phyloP scores from a whole-genome alignment of 1,140 invertebrate species.

The Drosophila setifemur region DNA sequence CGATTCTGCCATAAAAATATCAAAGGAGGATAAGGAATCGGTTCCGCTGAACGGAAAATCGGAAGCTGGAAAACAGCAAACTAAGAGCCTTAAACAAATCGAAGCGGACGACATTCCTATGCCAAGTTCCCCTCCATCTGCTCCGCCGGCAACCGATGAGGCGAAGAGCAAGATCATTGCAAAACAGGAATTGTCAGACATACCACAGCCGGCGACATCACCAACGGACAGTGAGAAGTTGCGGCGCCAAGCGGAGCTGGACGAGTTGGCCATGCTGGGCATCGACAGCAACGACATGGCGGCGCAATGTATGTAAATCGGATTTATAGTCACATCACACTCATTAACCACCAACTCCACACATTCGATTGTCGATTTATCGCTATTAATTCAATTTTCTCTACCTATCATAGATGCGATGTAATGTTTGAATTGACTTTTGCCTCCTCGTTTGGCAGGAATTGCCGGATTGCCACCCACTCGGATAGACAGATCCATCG shows the following conservation, averaged over 20 bases:
- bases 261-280: slow-evolving; percentile 87
- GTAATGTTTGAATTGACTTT: slow-evolving; percentile 42
- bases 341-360: not conserved
- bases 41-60: slow-evolving; percentile 39
- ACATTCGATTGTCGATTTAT: too few relatives aligned
- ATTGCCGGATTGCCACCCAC: not conserved
- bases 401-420: slow-evolving; percentile 55
- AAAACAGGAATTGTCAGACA: slow-evolving; percentile 49
- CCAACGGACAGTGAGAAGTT: slow-evolving; percentile 73
- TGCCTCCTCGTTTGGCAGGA: not conserved
- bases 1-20: slow-evolving; percentile 16
- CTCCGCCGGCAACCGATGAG: not conserved
- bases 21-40: slow-evolving; percentile 12
- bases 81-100: slow-evolving; percentile 14
- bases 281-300: slow-evolving; percentile 88
- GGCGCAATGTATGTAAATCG: slow-evolving; percentile 83
- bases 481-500: not conserved
- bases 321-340: not conserved
- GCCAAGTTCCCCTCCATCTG: slow-evolving; percentile 39
- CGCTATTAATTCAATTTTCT: too few relatives aligned
- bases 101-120: slow-evolving; percentile 59
- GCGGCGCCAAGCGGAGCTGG: slow-evolving; percentile 84
- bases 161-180: slow-evolving; percentile 2
- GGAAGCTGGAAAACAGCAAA: not conserved
- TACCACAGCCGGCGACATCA: slow-evolving; percentile 64